Evolutionary conservation across 2,888 invertebrate species (phyloP).

Genomic region (Dynastes hyllus): DNA sequence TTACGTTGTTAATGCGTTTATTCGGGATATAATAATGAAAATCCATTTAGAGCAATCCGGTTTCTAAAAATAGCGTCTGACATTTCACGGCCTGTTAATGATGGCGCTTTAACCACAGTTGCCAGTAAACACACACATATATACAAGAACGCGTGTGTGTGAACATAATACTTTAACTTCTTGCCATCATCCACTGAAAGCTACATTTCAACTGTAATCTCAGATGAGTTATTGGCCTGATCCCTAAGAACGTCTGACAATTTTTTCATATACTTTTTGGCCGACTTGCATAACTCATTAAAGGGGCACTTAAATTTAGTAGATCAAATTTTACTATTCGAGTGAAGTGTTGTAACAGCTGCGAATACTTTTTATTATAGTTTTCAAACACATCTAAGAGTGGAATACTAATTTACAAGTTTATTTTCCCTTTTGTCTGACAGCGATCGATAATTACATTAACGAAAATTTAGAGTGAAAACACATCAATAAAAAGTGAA

Average conservation of each 20-base stretch:
- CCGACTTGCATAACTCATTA: background rate
- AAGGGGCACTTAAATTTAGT: background rate
- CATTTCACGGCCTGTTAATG: conserved; percentile 48
- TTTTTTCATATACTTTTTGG: conserved; percentile 5
- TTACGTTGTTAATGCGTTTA: conserved; percentile 34
- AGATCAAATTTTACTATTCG: too few relatives aligned
- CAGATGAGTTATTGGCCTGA: conserved; percentile 49
- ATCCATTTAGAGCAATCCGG: conserved; percentile 38
- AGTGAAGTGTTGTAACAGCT: too few relatives aligned
- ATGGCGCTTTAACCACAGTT: conserved; percentile 48
- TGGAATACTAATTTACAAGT: too few relatives aligned
- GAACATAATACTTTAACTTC: conserved; percentile 51
- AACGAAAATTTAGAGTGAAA: too few relatives aligned
- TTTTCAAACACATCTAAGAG: too few relatives aligned
- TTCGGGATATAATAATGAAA: conserved; percentile 39
- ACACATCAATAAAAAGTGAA: too few relatives aligned
- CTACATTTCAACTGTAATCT: conserved; percentile 50
- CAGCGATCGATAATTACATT: too few relatives aligned
- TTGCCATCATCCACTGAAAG: conserved; percentile 47
- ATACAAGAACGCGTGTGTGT: conserved; percentile 39
- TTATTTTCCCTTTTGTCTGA: too few relatives aligned
- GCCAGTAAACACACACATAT: conserved; percentile 44
- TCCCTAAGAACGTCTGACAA: conserved; percentile 8
- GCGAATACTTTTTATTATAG: too few relatives aligned
- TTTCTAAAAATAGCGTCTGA: conserved; percentile 46